phyloP scores from a whole-genome alignment of 1,140 invertebrate genomes.

The Bombus superbus region DNA sequence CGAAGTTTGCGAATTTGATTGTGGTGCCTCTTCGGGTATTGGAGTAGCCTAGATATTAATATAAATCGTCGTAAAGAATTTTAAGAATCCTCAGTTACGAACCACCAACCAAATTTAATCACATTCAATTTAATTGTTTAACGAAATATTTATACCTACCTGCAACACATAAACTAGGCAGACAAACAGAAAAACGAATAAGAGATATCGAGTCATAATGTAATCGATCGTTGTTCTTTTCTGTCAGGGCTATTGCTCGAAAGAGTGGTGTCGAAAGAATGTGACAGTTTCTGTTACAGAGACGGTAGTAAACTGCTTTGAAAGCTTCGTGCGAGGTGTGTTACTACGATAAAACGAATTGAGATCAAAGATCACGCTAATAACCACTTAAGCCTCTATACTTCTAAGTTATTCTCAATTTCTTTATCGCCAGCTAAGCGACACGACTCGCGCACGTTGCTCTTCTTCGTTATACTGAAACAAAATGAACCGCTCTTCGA shows the following conservation, averaged over 20 bases:
- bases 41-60: constrained; percentile 18
- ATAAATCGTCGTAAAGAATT: background rate
- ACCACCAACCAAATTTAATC: background rate
- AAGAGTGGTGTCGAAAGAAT: background rate
- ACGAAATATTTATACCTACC: constrained; percentile 44
- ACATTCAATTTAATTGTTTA: background rate
- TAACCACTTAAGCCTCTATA: constrained; percentile 18
- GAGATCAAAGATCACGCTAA: constrained; percentile 51
- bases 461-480: background rate
- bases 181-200: constrained; percentile 45
- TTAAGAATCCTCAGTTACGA: background rate
- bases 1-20: background rate
- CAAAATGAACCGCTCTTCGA: background rate
- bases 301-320: constrained; percentile 27
- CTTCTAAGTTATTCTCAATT: constrained; percentile 15
- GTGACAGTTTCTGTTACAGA: constrained; percentile 5
- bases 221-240: background rate
- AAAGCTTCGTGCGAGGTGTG: background rate
- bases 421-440: background rate
- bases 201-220: constrained; percentile 61
- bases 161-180: constrained; percentile 49
- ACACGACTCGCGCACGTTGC: background rate
- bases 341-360: constrained; percentile 31
- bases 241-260: too few relatives aligned
- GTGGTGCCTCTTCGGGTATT: background rate